These are phyloP conservation scores for Meandrusa payeni DNA, from an alignment of 2,888 invertebrate genomes.

Conservation along the genomic window DNA sequence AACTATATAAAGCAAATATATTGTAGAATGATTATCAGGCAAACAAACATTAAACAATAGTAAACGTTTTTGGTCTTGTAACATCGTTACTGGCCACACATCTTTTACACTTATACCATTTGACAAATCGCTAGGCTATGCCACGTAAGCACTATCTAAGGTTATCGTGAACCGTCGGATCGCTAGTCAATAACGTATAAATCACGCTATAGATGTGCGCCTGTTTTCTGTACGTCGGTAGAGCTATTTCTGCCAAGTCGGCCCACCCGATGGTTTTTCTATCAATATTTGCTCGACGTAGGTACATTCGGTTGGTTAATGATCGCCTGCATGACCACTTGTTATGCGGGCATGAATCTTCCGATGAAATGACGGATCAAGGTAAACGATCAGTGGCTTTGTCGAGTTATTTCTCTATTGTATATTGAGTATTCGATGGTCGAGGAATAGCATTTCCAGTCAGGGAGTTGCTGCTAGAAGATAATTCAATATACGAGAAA, in stretches of 20 bases:
- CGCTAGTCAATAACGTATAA: constrained; percentile 67
- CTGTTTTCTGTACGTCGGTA: constrained; percentile 75
- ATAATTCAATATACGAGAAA: too few species aligned
- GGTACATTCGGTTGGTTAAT: constrained; percentile 36
- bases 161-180: constrained; percentile 62
- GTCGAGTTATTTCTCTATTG: constrained; percentile 11
- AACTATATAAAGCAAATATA: too few species aligned
- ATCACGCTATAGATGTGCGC: constrained; percentile 66
- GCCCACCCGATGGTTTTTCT: constrained; percentile 49
- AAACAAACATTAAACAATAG: too few species aligned
- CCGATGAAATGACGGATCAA: constrained; percentile 26
- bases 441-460: too few species aligned
- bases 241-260: constrained; percentile 64
- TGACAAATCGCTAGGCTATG: constrained; percentile 44
- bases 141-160: constrained; percentile 38
- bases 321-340: constrained; percentile 30
- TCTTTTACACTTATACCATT: too few species aligned
- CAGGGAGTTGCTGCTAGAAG: too few species aligned
- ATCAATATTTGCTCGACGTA: constrained; percentile 55
- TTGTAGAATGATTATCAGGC: too few species aligned
- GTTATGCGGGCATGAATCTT: constrained; percentile 27
- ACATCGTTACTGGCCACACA: too few species aligned
- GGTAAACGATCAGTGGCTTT: constrained; percentile 14
- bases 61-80: too few species aligned
- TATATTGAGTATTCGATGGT: too few species aligned